A percentile compares a stretch with the other conserved stretches of the same genome.
Evolutionary conservation across 2,113 vertebrate genomes (phyloP).

Genomic region (Bolborhynchus lineola): DNA sequence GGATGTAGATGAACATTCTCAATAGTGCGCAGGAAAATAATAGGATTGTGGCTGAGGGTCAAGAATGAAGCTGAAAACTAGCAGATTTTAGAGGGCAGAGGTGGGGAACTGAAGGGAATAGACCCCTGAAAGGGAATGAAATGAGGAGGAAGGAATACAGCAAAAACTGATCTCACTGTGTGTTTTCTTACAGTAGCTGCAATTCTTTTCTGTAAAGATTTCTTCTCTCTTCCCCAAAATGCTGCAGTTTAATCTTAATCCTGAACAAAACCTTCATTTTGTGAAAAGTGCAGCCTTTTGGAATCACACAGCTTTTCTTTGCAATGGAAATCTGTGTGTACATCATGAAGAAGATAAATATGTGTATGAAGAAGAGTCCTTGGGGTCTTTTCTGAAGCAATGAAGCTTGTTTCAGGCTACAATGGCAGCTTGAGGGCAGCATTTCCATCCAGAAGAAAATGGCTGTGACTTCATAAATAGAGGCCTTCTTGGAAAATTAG

Average conservation of each 20-base stretch:
- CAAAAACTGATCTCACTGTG: background rate
- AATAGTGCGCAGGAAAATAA: conserved; percentile 59
- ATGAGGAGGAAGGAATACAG: background rate
- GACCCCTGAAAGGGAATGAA: background rate
- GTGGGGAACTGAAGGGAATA: background rate
- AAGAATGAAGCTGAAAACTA: conserved; percentile 49
- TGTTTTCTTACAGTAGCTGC: background rate
- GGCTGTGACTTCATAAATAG: conserved; percentile 65
- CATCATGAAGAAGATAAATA: conserved; percentile 66
- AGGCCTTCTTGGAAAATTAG: conserved; percentile 61
- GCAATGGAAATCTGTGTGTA: conserved; percentile 27
- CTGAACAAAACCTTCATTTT: background rate
- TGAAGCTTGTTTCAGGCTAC: conserved; percentile 64
- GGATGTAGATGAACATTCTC: conserved; percentile 61
- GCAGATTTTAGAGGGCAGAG: background rate
- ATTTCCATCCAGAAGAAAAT: conserved; percentile 71
- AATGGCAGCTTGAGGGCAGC: conserved; percentile 68
- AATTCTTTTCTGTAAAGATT: background rate
- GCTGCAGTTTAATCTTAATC: background rate
- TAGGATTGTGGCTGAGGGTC: conserved; percentile 49
- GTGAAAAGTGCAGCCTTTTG: conserved; percentile 21
- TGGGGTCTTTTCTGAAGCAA: conserved; percentile 39
- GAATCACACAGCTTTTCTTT: conserved; percentile 26
- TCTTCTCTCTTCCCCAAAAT: background rate
- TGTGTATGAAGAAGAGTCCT: conserved; percentile 52